Evolutionary conservation across 92 coral and sea anemone species (phyloP), one percentile per base, ranked within the genome.

Genomic region (Virgularia gustaviana): DNA sequence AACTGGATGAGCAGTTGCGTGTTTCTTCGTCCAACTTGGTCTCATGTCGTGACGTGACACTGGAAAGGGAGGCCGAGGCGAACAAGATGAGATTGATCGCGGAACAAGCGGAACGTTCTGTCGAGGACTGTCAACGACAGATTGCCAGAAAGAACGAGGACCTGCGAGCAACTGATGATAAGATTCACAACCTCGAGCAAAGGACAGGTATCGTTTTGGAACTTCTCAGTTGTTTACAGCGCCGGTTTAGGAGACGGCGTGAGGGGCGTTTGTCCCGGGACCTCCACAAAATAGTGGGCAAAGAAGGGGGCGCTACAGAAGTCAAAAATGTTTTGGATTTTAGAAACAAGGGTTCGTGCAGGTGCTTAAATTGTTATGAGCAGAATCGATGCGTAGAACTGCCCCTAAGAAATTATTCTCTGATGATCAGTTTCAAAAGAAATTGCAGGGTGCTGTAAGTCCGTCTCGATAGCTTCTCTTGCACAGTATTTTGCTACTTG

Each of bases 81-180:
- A 89, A 78, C 80, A 85, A 85, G 55, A 91, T 80, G 72, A 77
- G 83, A 27, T 55, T 92, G 30, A 75, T 83, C 72, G 87, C 87
- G 39, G 98, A 92, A 54, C 98, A 92, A 66, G 88, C 92, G 18
- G 91, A 92, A 55, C 83, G 98, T 63, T 76, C 98, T 15, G 90
- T 83, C 1, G 98, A 92, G 38, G 98, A 92, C 83, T 83, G 76
- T 78, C 90, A 92, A 71, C 83, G 98, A 43, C 85, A 89, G 54
- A 87, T 92, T 60, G 79, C 49, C 35, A 82, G 94, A 25, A 84
- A 81, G 34, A 95, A 91, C 4, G 96, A 96, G 0, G 96, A 89
- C 38, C 78, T 92, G 25, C 92, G 90, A 32, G 98, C 92, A 10
- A 68, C 82, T 19, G 89, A 89, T 24, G 98, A 92, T 73, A 92